Base-by-base conservation (phyloP, 2,888 invertebrate genomes). In the Synanthedon myopaeformis region DNA sequence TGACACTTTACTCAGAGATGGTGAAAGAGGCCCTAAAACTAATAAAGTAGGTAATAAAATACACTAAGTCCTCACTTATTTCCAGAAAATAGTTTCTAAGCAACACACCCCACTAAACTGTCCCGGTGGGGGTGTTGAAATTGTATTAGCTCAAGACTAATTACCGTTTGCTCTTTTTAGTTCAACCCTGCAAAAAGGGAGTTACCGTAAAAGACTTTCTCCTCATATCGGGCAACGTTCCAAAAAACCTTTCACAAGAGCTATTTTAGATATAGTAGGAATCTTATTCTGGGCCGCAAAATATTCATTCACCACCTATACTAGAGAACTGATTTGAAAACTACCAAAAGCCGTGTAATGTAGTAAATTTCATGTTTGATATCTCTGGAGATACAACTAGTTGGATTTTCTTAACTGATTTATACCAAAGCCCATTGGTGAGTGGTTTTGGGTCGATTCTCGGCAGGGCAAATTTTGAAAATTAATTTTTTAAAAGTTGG, bases 191-290 rank as follows among this genome's bases (percentile, higher is more conserved):
- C 13, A 45, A 45, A 45, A 45, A 45, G 5, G 13, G 45, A 13
- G 11, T 45, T 13, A 35, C 35, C 14, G 45, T 45, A 14, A 6
- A 6, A 12, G 13, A 35, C 12, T 45, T 45, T 14, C 13, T 14
- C 45, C 14, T 45, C 14, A 45, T 13, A 45, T 45, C 56, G 58
- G 71, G 73, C 73, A 66, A 19, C 14, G 54, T 63, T 70, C 72
- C 74, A 73, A 61, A 51, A 52, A 69, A 72, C 49, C 58, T 72
- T 66, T 42, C 41, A 49, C 13, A 52, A 54, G 51, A 55, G 54
- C 55, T 55, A 57, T 55, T 57, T 60, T 57, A 56, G 60, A 61
- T 59, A 58, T 58, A 60, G 28, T 28, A 28, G 8, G 28, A 8
- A 8, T 28, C 6, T 10, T 3, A 10, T 10, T 35, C 35, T 35